These are phyloP conservation scores for Dicycla oo DNA, from an alignment of 2,888 invertebrate species.

Conservation along the genomic window DNA sequence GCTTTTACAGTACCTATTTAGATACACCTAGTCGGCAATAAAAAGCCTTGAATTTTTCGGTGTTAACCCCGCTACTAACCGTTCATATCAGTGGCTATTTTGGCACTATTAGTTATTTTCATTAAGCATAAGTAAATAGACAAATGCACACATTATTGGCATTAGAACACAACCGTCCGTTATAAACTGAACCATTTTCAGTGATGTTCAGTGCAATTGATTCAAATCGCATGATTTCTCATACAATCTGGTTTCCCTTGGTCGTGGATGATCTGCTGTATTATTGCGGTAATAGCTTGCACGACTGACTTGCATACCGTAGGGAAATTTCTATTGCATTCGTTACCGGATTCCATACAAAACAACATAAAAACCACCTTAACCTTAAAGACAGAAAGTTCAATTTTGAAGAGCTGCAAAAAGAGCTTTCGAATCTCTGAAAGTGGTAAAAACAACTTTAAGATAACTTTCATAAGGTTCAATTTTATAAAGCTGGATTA, in stretches of 20 bases:
- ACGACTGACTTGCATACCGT: slow-evolving; percentile 40
- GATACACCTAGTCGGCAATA: no score
- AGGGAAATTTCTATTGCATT: slow-evolving; percentile 53
- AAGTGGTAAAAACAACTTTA: slow-evolving; percentile 21
- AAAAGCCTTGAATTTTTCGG: no score
- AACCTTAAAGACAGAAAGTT: fast-evolving
- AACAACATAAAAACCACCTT: slow-evolving; percentile 26
- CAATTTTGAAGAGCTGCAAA: slow-evolving; percentile 1
- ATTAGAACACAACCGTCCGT: neutral
- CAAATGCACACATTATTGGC: neutral
- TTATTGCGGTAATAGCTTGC: slow-evolving; percentile 52
- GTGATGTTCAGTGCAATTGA: slow-evolving; percentile 30
- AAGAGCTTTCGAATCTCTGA: neutral
- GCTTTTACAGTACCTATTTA: no score
- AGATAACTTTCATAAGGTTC: fast-evolving
- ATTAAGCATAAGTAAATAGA: no score
- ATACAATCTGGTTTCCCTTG: slow-evolving; percentile 20
- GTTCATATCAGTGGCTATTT: no score
- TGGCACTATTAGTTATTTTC: no score
- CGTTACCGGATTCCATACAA: neutral
- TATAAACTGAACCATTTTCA: neutral
- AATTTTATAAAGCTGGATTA: slow-evolving; percentile 4
- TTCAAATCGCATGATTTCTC: slow-evolving; percentile 40
- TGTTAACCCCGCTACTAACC: no score
- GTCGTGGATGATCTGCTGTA: slow-evolving; percentile 39